A percentile compares a stretch with the other conserved stretches of the same genome.
Evolutionary conservation across 2,888 invertebrate genomes (phyloP).

Genomic region (Melinaea marsaeus): DNA sequence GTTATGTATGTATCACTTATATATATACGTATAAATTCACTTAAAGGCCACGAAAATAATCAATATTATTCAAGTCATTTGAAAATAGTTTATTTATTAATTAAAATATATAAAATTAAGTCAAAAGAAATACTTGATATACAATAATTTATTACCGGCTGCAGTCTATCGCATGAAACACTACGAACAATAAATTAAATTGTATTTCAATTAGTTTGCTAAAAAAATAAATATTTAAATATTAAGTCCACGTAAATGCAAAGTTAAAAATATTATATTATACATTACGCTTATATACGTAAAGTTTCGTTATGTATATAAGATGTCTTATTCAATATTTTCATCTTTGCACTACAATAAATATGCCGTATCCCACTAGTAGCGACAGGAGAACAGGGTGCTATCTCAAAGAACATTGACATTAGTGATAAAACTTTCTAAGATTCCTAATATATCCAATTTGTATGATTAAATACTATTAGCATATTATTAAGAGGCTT

Average conservation of each 20-base stretch:
- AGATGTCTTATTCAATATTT: conserved; percentile 31
- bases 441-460: conserved; percentile 13
- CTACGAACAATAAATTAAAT: conserved; percentile 19
- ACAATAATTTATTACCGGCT: too few relatives aligned
- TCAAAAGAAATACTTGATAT: too few relatives aligned
- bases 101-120: too few relatives aligned
- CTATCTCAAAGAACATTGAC: conserved; percentile 65
- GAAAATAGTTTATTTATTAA: too few relatives aligned
- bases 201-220: conserved; percentile 17
- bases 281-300: neutral
- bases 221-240: conserved; percentile 16
- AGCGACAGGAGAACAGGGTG: conserved; percentile 73
- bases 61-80: neutral
- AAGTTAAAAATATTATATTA: conserved; percentile 39
- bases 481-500: conserved; percentile 19
- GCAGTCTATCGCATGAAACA: conserved; percentile 22
- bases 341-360: conserved; percentile 42
- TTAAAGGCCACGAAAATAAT: conserved; percentile 40
- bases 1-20: too few relatives aligned
- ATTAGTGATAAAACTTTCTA: conserved; percentile 48
- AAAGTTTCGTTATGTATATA: neutral
- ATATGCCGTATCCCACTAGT: conserved; percentile 61
- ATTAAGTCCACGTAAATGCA: conserved; percentile 39
- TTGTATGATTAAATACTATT: neutral
- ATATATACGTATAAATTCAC: conserved; percentile 49